Base-by-base conservation (phyloP, 2,888 invertebrate genomes). In the Acanthococcus lagerstroemiae region DNA sequence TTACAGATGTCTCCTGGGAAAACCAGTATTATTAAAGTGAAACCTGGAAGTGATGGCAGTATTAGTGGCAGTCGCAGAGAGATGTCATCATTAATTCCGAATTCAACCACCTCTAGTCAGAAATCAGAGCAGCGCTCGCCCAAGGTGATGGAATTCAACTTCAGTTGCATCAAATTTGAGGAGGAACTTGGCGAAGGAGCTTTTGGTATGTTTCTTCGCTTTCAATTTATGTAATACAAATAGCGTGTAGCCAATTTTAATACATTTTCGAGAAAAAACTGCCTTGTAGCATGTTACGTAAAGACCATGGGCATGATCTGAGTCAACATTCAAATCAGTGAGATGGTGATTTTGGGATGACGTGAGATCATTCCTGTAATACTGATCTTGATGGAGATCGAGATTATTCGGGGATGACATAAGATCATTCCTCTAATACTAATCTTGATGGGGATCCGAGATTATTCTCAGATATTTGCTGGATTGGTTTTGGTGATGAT, bases 121-220 rank as follows among this genome's bases (percentile, higher is more conserved):
- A 73, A 72, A 67, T 72, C 72, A 26, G 72, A 72, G 15, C 63
- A 54, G 30, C 52, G 63, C 6, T 67, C 71, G 3, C 68, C 70
- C 2, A 78, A 87, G 72, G 87, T 93, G 50, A 86, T 90, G 3
- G 94, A 95, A 72, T 93, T 91, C 75, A 87, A 89, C 0, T 79
- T 92, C 68, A 85, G 88, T 67, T 88, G 90, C 76, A 87, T 93
- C 0, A 83, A 86, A 70, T 91, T 95, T 74, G 80, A 92, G 55
- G 91, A 94, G 75, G 92, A 95, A 76, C 78, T 96, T 27, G 95
- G 95, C 22, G 95, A 95, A 78, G 95, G 97, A 12, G 94, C 95
- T 27, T 97, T 95, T 76, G 96, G 96, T 77, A 78, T 77, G 75
- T 37, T n/a, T n/a, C n/a, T n/a, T n/a, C n/a, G n/a, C n/a, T n/a